Evolutionary conservation across 1,140 invertebrate species (phyloP).

Genomic region (Trichomalopsis sarcophagae): DNA sequence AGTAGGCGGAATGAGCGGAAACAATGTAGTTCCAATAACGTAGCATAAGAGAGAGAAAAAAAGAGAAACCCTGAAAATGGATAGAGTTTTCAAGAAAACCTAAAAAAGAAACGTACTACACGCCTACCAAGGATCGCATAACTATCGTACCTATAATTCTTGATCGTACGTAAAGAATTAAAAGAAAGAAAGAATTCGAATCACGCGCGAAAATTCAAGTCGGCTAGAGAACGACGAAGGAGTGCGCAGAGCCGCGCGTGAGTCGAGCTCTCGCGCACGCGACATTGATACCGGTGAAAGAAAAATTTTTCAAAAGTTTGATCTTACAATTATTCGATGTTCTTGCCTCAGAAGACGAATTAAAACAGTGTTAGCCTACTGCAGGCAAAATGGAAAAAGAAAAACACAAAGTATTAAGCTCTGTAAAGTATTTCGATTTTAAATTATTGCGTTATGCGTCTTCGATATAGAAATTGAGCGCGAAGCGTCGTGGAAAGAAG

Average conservation of each 20-base stretch:
- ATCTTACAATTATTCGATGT: conserved; percentile 40
- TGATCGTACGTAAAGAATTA: conserved; percentile 66
- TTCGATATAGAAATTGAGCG: conserved; percentile 49
- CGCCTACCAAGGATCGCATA: conserved; percentile 65
- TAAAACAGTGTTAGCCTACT: conserved; percentile 9
- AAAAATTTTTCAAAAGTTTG: conserved; percentile 39
- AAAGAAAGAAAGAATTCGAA: conserved; percentile 21
- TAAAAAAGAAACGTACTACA: conserved; percentile 62
- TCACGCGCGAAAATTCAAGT: conserved; percentile 56
- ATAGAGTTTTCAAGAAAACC: conserved; percentile 49
- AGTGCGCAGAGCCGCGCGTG: conserved; percentile 10
- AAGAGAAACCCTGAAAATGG: conserved; percentile 49
- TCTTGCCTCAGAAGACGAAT: conserved; percentile 43
- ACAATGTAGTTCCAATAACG: conserved; percentile 34
- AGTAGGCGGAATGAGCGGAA: conserved; percentile 32
- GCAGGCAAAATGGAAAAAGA: not conserved
- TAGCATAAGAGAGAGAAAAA: conserved; percentile 30
- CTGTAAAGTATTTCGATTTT: conserved; percentile 51
- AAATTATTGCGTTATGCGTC: conserved; percentile 42
- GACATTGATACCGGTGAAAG: conserved; percentile 46
- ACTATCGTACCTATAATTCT: conserved; percentile 70
- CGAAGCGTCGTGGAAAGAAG: not conserved
- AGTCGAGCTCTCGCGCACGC: not conserved
- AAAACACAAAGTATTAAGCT: conserved; percentile 51
- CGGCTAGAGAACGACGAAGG: conserved; percentile 55